These are phyloP conservation scores for Schizaphis graminum DNA, from an alignment of 2,888 invertebrate species.

Conservation along the genomic window DNA sequence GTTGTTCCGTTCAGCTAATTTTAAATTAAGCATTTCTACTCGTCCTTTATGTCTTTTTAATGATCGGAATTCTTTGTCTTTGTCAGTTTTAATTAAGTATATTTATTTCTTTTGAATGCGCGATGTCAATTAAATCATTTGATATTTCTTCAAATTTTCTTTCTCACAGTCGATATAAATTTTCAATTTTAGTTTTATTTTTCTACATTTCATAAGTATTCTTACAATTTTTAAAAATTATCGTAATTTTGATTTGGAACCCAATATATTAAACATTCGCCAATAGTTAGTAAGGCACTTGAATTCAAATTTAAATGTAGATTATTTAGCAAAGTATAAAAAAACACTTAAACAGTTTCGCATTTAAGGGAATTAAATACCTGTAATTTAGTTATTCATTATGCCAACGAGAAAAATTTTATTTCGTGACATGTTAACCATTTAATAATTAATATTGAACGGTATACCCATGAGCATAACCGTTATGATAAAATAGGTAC, in stretches of 20 bases:
- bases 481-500: not conserved
- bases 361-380: slow-evolving; percentile 35
- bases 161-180: slow-evolving; percentile 35
- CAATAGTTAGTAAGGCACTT: slow-evolving; percentile 14
- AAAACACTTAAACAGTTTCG: slow-evolving; percentile 45
- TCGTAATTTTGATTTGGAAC: slow-evolving; percentile 32
- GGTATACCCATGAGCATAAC: not conserved
- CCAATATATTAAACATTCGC: slow-evolving; percentile 39
- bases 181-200: slow-evolving; percentile 38
- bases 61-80: slow-evolving; percentile 40
- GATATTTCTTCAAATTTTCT: slow-evolving; percentile 41
- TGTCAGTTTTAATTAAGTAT: slow-evolving; percentile 11
- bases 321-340: slow-evolving; percentile 31
- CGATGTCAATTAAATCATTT: slow-evolving; percentile 46
- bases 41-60: slow-evolving; percentile 48
- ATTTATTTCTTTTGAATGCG: slow-evolving; percentile 22
- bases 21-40: slow-evolving; percentile 30
- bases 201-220: slow-evolving; percentile 16
- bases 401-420: slow-evolving; percentile 15
- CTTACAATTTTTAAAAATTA: slow-evolving; percentile 41
- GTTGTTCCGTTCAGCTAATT: slow-evolving; percentile 33
- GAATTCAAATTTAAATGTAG: slow-evolving; percentile 48
- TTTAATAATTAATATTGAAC: too few species aligned
- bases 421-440: slow-evolving; percentile 5
- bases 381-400: slow-evolving; percentile 34